Conservation (phyloP, 2,888 invertebrate species). For the Aphidoletes aphidimyza region DNA sequence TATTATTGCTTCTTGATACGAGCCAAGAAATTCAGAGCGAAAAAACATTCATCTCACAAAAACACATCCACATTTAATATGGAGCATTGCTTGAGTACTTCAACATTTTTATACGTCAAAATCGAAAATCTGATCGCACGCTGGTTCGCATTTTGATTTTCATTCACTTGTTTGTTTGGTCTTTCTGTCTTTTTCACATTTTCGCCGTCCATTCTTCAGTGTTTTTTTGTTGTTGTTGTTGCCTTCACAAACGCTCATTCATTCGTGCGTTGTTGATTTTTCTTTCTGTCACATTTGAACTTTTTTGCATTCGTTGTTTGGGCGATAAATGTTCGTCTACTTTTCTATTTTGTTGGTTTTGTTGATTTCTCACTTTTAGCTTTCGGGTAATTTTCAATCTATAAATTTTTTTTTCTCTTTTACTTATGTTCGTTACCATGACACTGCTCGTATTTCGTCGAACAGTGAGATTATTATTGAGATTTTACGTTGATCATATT, state of each 20-base stretch:
- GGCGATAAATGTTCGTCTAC: not conserved
- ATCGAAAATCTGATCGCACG: conserved; percentile 13
- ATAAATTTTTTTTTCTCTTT: not conserved
- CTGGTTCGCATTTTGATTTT: not conserved
- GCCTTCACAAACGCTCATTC: not conserved
- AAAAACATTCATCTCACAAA: no score
- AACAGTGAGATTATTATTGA: no score
- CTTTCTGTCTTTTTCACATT: not conserved
- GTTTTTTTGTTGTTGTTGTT: no score
- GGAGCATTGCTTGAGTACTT: not conserved
- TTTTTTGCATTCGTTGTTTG: conserved; percentile 9
- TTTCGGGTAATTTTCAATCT: conserved; percentile 23
- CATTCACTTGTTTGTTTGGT: not conserved
- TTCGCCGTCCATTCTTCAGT: not conserved
- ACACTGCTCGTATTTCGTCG: not conserved
- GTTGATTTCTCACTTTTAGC: not conserved
- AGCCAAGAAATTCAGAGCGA: not conserved
- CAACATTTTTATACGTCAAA: conserved; percentile 17
- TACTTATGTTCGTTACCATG: not conserved
- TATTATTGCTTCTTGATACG: conserved; percentile 29
- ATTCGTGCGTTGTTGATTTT: not conserved
- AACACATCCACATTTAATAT: conserved; percentile 14
- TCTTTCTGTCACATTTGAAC: conserved; percentile 2
- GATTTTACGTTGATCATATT: not conserved
- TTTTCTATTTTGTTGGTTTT: not conserved